Conservation (phyloP, 2,113 vertebrate genomes). For the Aptenodytes patagonicus region DNA sequence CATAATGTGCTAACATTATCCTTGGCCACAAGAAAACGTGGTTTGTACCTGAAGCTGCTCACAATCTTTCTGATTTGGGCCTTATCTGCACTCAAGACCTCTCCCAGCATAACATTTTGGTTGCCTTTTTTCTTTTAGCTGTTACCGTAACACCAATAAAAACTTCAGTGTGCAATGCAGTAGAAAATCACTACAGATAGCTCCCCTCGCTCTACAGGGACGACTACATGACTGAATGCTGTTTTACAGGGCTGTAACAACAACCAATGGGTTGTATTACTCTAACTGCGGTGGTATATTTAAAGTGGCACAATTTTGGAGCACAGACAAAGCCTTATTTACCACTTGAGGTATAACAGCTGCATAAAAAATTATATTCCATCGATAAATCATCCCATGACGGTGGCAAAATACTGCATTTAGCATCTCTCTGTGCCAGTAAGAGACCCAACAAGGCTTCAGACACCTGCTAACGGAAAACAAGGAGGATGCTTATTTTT, state of each 20-base stretch:
- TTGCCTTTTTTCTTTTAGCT: neutral
- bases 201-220: neutral
- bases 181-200: neutral
- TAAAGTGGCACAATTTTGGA: constrained; percentile 20
- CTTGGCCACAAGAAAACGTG: neutral
- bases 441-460: neutral
- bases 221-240: neutral
- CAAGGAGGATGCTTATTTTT: neutral
- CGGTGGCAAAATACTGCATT: neutral
- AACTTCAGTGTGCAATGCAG: neutral
- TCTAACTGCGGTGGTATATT: constrained; percentile 27
- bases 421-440: neutral
- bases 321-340: constrained; percentile 13
- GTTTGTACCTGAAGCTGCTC: neutral
- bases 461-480: neutral
- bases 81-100: neutral
- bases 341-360: constrained; percentile 11
- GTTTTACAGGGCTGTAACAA: constrained; percentile 28
- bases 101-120: neutral
- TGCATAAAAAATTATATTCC: constrained; percentile 25
- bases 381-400: neutral
- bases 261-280: neutral
- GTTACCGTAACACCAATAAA: neutral
- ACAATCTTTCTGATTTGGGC: neutral
- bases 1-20: neutral